Conservation (phyloP, 2,113 vertebrate genomes). For the Haliaeetus leucogaster region DNA sequence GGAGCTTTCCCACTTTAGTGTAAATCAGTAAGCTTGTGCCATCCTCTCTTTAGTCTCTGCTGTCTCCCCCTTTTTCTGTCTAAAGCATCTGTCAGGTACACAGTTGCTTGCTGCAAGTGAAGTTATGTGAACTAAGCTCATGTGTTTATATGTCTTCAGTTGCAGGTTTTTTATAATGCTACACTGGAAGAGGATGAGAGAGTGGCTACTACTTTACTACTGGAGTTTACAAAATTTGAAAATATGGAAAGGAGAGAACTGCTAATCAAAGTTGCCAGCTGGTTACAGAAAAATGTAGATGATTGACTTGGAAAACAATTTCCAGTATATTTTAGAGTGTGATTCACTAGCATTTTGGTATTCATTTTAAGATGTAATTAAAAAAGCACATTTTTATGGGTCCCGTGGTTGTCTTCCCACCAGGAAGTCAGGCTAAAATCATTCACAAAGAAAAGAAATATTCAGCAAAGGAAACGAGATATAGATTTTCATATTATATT, state of each 20-base stretch:
- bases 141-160: conserved; percentile 50
- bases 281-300: conserved; percentile 70
- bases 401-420: not conserved
- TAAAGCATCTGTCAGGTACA: not conserved
- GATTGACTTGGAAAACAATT: not conserved
- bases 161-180: conserved; percentile 71
- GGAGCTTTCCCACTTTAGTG: not conserved
- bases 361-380: not conserved
- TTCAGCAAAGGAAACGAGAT: not conserved
- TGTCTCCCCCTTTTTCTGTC: not conserved
- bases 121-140: not conserved
- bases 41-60: not conserved
- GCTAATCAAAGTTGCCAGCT: conserved; percentile 37
- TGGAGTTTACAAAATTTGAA: conserved; percentile 54
- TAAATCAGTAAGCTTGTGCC: not conserved
- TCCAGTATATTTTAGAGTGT: not conserved
- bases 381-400: not conserved
- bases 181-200: conserved; percentile 63
- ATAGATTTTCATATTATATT: not conserved
- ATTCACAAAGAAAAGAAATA: not conserved
- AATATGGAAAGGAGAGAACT: conserved; percentile 51
- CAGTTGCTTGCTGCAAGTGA: not conserved
- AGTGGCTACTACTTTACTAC: not conserved
- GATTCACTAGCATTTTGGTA: not conserved
- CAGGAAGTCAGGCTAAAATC: not conserved